Base-by-base conservation (phyloP, 2,888 invertebrate genomes). In the Strigamia transsilvanica region DNA sequence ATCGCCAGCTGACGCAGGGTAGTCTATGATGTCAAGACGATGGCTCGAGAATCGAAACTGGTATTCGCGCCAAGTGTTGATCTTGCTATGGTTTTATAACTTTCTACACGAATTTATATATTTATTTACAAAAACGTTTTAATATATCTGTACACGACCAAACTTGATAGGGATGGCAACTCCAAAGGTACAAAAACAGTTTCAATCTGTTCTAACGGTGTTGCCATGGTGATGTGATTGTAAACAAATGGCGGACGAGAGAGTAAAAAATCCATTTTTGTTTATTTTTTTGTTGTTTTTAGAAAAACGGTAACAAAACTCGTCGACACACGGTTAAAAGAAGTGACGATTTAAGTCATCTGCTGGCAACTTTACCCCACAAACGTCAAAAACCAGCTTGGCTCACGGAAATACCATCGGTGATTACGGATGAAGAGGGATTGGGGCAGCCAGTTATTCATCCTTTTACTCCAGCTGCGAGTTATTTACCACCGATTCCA, bases 331-430 rank as follows among this genome's bases (percentile, higher is more conserved):
- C 38, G 21, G 78, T 80, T 2, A 80, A 80, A 27, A 51, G 56
- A 56, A n/a, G 56, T 3, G 61, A 80, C 10, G 80, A 80, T 56
- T 18, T 46, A 18, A 80, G 80, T 18, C 51, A 56, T 27, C 10
- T 80, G 10, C 23, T 80, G 27, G 51, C 80, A 10, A 32, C 56
- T 32, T 34, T 80, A 12, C 80, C 80, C 3, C 51, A 80, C 10
- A 80, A 80, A 80, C n/a, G 80, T 23, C 23, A 23, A 27, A 80
- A 80, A 56, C 51, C 80, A 3, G 23, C n/a, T 18, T 80, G 80
- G 80, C 23, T 80, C 18, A 46, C 18, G 23, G 32, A 80, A 32
- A 80, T 80, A 15, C 80, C 80, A 6, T 23, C 51, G 9, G 51
- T 80, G 13, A 56, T 80, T 51, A 32, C 56, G 5, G 80, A 80